Evolutionary conservation across 2,888 invertebrate genomes (phyloP).

Genomic region (Ceriagrion tenellum): DNA sequence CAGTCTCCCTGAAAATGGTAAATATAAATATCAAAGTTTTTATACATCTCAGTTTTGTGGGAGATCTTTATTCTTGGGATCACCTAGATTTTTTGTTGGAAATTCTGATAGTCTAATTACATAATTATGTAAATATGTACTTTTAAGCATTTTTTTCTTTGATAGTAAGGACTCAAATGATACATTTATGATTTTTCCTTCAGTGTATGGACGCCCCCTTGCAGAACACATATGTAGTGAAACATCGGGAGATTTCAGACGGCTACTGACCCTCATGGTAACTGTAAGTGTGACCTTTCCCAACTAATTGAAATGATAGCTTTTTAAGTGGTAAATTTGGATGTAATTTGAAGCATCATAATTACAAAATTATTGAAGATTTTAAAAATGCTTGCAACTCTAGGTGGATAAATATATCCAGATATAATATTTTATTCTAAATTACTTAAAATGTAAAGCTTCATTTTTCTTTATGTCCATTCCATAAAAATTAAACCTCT

Average conservation of each 20-base stretch:
- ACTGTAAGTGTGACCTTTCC: constrained; percentile 79
- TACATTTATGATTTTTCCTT: neutral
- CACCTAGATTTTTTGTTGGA: too few species aligned
- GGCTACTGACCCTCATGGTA: constrained; percentile 86
- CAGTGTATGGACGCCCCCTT: constrained; percentile 85
- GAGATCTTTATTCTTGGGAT: too few species aligned
- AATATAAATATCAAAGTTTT: too few species aligned
- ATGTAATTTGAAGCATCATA: neutral
- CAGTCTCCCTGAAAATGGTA: too few species aligned
- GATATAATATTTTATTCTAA: too few species aligned
- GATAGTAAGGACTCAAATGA: neutral
- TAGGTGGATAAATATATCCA: neutral
- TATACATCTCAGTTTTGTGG: too few species aligned
- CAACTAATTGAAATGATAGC: neutral
- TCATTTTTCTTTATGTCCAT: neutral
- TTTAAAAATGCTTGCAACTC: neutral
- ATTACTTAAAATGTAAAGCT: neutral
- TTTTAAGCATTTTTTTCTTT: too few species aligned
- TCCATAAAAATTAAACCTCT: neutral
- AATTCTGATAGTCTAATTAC: too few species aligned
- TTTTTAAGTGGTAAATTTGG: neutral
- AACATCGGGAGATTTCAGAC: constrained; percentile 88
- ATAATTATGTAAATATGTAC: too few species aligned
- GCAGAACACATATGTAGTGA: constrained; percentile 88
- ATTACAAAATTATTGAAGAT: neutral